A percentile compares a stretch with the other conserved stretches of the same genome.
Conservation (phyloP, 2,797 vertebrate species). For the Pseudochaenichthys georgianus region DNA sequence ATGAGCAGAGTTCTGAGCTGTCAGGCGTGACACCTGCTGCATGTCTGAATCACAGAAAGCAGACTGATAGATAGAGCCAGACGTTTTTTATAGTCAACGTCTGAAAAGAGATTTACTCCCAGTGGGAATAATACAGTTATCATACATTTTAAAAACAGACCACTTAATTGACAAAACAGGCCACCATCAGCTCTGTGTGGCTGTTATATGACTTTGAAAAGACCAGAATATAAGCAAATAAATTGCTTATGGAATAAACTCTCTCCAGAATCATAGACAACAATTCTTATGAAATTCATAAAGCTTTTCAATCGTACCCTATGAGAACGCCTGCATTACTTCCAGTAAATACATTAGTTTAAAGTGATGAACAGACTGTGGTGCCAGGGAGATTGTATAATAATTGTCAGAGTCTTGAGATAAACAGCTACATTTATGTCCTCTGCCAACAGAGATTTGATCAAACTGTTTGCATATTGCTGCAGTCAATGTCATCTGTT, state of each 20-base stretch:
- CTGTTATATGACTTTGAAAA: constrained; percentile 7
- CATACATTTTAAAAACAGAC: background rate
- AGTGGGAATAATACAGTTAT: background rate
- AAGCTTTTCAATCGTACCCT: constrained; percentile 8
- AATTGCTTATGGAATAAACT: background rate
- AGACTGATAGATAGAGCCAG: background rate
- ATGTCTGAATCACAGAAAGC: background rate
- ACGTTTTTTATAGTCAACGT: background rate
- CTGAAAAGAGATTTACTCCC: constrained; percentile 3
- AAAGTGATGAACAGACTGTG: constrained; percentile 32
- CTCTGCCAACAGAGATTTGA: constrained; percentile 38
- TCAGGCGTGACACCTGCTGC: background rate
- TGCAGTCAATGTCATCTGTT: constrained; percentile 33
- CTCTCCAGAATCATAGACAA: background rate
- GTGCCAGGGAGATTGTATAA: constrained; percentile 40
- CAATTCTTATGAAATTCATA: background rate
- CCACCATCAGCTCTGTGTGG: constrained; percentile 12
- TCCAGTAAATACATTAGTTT: constrained; percentile 45
- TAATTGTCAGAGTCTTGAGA: constrained; percentile 45
- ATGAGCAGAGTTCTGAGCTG: background rate
- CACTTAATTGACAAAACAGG: background rate
- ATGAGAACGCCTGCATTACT: background rate
- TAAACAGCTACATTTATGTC: constrained; percentile 45
- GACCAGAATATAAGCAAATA: background rate
- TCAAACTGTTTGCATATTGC: constrained; percentile 40